Conservation (phyloP, 2,797 vertebrate species). For the Phataginus tricuspis region DNA sequence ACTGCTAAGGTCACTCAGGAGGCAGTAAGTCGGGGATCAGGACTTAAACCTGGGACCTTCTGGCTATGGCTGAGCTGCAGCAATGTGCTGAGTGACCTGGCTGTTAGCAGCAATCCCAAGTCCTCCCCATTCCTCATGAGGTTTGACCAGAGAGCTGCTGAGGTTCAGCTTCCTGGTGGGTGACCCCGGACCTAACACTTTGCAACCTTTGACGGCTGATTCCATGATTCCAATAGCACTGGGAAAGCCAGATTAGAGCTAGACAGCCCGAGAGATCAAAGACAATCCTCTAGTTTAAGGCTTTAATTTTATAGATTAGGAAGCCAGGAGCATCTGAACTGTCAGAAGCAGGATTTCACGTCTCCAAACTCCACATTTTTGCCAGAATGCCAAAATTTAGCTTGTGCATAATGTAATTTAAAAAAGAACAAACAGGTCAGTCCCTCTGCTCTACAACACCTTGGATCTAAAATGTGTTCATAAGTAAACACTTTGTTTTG, state of each 20-base stretch:
- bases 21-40: not conserved
- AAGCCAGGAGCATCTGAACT: not conserved
- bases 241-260: not conserved
- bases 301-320: not conserved
- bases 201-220: not conserved
- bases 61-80: not conserved
- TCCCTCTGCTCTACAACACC: not conserved
- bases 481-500: not conserved
- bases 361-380: not conserved
- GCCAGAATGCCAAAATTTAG: not conserved
- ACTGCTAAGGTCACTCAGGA: not conserved
- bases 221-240: fast-evolving
- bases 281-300: not conserved
- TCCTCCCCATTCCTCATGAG: not conserved
- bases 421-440: not conserved
- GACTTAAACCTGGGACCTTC: not conserved
- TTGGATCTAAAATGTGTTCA: not conserved
- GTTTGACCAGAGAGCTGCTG: not conserved
- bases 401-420: not conserved
- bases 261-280: not conserved
- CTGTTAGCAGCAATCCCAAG: not conserved
- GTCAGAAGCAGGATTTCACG: not conserved
- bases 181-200: not conserved
- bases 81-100: fast-evolving
- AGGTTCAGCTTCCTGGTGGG: not conserved